Conservation (phyloP, 2,113 vertebrate species). For the Trogon melanurus region DNA sequence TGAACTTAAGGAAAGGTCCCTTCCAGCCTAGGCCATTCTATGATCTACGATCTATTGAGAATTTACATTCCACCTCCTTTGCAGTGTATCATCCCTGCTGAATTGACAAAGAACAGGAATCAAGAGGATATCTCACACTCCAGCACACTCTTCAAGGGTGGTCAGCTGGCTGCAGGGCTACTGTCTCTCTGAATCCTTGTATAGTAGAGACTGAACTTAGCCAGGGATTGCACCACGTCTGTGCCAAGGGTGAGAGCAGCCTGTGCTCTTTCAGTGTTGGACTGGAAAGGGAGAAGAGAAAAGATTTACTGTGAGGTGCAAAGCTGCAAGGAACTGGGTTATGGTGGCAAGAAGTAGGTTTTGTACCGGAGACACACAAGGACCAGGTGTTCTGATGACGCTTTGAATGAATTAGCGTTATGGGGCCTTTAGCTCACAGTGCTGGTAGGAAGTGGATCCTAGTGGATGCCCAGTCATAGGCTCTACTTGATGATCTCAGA, state of each 20-base stretch:
- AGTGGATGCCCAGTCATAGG: too few relatives aligned
- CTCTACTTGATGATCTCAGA: too few relatives aligned
- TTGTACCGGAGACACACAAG: not conserved
- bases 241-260: not conserved
- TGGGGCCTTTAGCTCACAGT: not conserved
- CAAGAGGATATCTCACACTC: not conserved
- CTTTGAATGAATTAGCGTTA: not conserved
- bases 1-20: not conserved
- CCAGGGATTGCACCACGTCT: not conserved
- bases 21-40: too few relatives aligned
- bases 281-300: not conserved
- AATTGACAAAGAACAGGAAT: not conserved
- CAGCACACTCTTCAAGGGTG: not conserved
- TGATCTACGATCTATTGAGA: not conserved
- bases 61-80: not conserved
- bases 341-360: not conserved
- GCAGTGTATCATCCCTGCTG: not conserved
- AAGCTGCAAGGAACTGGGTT: not conserved
- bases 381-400: not conserved
- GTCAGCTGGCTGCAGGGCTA: not conserved
- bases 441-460: not conserved
- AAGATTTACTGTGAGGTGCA: not conserved
- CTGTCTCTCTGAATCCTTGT: not conserved
- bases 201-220: not conserved
- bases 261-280: not conserved